Evolutionary conservation across 2,888 invertebrate species (phyloP).

Genomic region (Drosophila dives): DNA sequence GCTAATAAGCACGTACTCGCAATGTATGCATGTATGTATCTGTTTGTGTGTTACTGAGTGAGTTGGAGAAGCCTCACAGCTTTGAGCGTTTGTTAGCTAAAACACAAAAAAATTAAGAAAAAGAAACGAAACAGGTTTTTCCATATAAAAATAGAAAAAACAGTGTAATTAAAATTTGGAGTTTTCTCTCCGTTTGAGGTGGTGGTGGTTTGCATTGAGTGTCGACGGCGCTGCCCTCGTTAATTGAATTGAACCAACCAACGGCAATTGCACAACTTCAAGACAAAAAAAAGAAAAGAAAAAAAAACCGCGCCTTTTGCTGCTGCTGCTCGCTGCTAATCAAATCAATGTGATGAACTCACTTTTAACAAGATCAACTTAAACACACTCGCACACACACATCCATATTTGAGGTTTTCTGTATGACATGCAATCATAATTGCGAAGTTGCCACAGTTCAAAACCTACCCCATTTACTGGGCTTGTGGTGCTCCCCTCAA

Average conservation of each 20-base stretch:
- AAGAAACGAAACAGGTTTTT: slow-evolving; percentile 51
- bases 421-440: slow-evolving; percentile 62
- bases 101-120: slow-evolving; percentile 24
- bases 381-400: slow-evolving; percentile 10
- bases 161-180: slow-evolving; percentile 29
- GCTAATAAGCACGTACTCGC: slow-evolving; percentile 51
- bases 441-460: slow-evolving; percentile 52
- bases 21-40: slow-evolving; percentile 1
- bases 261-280: slow-evolving; percentile 47
- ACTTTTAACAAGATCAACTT: slow-evolving; percentile 59
- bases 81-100: slow-evolving; percentile 32
- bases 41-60: slow-evolving; percentile 12
- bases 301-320: slow-evolving; percentile 43
- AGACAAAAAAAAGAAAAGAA: slow-evolving; percentile 11
- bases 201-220: slow-evolving; percentile 61
- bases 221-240: slow-evolving; percentile 29
- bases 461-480: slow-evolving; percentile 60
- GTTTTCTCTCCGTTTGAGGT: slow-evolving; percentile 63
- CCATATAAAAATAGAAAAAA: slow-evolving; percentile 28
- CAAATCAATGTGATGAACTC: slow-evolving; percentile 65
- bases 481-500: slow-evolving; percentile 7
- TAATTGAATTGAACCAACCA: slow-evolving; percentile 38
- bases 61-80: slow-evolving; percentile 51
- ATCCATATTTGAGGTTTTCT: slow-evolving; percentile 6
- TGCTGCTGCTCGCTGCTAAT: slow-evolving; percentile 41